Base-by-base conservation (phyloP, 1,140 invertebrate genomes). In the Leptoteleia sp. region DNA sequence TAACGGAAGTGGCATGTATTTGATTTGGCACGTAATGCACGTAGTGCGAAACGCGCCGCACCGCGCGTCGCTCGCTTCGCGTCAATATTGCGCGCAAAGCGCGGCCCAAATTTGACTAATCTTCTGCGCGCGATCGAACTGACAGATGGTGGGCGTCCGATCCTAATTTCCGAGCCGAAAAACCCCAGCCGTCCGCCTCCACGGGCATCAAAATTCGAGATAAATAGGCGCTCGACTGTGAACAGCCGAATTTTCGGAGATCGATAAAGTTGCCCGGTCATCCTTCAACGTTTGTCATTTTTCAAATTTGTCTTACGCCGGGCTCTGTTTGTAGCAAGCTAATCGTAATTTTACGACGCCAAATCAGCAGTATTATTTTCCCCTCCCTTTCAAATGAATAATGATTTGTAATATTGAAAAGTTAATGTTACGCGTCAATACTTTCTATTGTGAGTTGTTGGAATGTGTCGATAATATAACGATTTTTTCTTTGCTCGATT, bases 1-100 rank as follows among this genome's bases (percentile, higher is more conserved):
- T 64, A 61, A 76, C 64, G 57, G 40, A 70, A 68, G 64, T 76
- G 64, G 55, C 64, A 25, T 62, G 12, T 76, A 70, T 68, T 68
- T 70, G 64, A 76, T 70, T 76, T 70, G 64, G 57, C 73, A 70
- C 55, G 64, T 76, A 76, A 64, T 64, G 57, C 64, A 42, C 48
- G 7, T 38, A 65, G 47, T 17, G 47, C 38, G 17, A 2, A 33
- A 22, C 59, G 35, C 11, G 11, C 15, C 59, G 35, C 11, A 17
- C 15, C 22, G 4, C 31, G 27, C n/a, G 6, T 7, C 6, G 43
- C 9, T 11, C n/a, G 15, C 11, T 38, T 16, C 42, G 27, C 64
- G 55, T 76, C 71, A 40, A 59, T 76, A 75, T 55, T 17, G 31
- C 33, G 27, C 13, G 15, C n/a, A 31, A 48, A 48, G 19, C 19